Base-by-base conservation (phyloP, 2,888 invertebrate species). In the Diachrysia chrysitis region DNA sequence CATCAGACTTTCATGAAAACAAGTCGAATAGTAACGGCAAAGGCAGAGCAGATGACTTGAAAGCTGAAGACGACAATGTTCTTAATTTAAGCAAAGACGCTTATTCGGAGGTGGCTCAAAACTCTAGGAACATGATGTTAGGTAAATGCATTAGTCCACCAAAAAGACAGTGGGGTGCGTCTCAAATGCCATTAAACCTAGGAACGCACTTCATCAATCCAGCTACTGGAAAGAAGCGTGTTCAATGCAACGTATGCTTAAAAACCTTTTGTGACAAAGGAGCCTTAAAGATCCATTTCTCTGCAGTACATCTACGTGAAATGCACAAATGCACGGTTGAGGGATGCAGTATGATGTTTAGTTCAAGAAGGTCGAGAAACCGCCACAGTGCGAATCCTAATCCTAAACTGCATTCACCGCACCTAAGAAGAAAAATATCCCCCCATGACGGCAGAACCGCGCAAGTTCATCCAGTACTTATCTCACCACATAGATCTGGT, bases 201-300 rank as follows among this genome's bases (percentile, higher is more conserved):
- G 98, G 98, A 14, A 98, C 98, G 0, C 98, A 98, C 82, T 98
- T 98, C 78, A 98, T 98, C 35, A 99, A 98, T 88, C 98, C 98
- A 0, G 97, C 98, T 0, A 98, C 98, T 0, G 98, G 98, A 0
- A 99, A 99, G 93, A 99, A 99, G 89, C 96, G 99, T 76, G 99
- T 99, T 3, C 98, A 99, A 90, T 99, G 99, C 93, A 99, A 99
- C 85, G 99, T 99, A 53, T 99, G 99, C 90, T 95, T 99, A 72
- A 99, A 99, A 95, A 99, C 99, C 17, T 99, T 99, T 95, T 99
- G 99, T 96, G 99, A 99, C 96, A 99, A 99, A 95, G 99, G 99
- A 72, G 99, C 99, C 0, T 96, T 99, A 25, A 99, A 99, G 95
- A 99, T 99, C 9, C 99, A 99, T 91, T 99, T 99, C 89, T 99